Base-by-base conservation (phyloP, 1,140 invertebrate species). In the Dendrolimus punctatus region DNA sequence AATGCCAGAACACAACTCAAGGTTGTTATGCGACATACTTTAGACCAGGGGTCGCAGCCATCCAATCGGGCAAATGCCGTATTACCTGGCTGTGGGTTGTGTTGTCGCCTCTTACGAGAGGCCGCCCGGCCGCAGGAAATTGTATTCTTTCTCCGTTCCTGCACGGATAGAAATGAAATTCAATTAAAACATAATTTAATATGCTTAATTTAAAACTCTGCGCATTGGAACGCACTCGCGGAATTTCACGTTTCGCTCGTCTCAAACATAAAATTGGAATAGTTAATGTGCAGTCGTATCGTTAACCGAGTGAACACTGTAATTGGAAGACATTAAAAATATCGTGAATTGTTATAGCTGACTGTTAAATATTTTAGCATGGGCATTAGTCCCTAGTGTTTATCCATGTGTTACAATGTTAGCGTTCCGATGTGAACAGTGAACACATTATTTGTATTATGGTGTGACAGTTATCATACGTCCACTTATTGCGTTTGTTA, bases 241-340 rank as follows among this genome's bases (percentile, higher is more conserved):
- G 66, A 66, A 77, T 80, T 80, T 79, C 71, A 59, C 75, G 66
- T 77, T 76, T 66, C 59, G 67, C 62, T 62, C 49, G 65, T 65
- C 51, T 58, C 9, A 74, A 76, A 76, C 79, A 85, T 85, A 85
- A 85, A 82, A 85, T 78, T 73, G 74, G 68, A 76, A 82, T 85
- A 81, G 80, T 84, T 80, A 81, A 76, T 69, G 71, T 71, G 73
- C 70, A 73, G 65, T 66, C 66, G 66, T 80, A 84, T 83, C 82
- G 80, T 85, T 82, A 85, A 85, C 54, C 64, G 65, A 69, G 63
- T 71, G 70, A 77, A 76, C 64, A 69, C 82, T 85, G 79, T 85
- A 85, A 85, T 85, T 83, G 82, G 80, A 71, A 72, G 75, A 73
- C 82, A 76, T 85, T 85, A 85, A 85, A 85, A 74, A 72, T 73